Conservation (phyloP, 2,797 vertebrate species). For the Onychomys arenicola region DNA sequence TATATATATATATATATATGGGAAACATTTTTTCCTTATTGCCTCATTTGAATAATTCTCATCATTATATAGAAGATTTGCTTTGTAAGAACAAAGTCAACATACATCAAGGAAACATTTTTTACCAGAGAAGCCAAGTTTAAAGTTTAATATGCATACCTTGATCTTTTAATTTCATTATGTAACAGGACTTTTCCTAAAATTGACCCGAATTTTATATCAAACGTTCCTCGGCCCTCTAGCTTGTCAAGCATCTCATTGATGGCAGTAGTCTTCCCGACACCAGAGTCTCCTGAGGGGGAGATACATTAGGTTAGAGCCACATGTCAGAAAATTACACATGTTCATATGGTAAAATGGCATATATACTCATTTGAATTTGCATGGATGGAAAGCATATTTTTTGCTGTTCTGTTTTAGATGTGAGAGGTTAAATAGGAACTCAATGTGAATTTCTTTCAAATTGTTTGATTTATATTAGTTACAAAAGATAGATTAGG, state of each 20-base stretch:
- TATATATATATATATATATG: too few relatives aligned
- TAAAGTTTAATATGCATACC: slow-evolving; percentile 71
- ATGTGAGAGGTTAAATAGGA: background rate
- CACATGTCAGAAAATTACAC: background rate
- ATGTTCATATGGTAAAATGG: background rate
- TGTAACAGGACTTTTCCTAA: slow-evolving; percentile 85
- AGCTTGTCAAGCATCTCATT: slow-evolving; percentile 84
- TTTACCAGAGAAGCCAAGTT: slow-evolving; percentile 38
- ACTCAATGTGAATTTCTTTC: background rate
- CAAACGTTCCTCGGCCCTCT: slow-evolving; percentile 76
- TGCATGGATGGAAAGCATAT: background rate
- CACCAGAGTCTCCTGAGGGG: slow-evolving; percentile 84
- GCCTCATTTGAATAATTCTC: slow-evolving; percentile 22
- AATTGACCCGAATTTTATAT: slow-evolving; percentile 81
- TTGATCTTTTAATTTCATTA: slow-evolving; percentile 81
- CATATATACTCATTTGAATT: slow-evolving; percentile 18
- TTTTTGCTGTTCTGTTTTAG: slow-evolving; percentile 9
- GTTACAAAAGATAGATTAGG: background rate
- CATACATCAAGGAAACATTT: background rate
- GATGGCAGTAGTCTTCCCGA: slow-evolving; percentile 85
- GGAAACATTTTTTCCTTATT: background rate
- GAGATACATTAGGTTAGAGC: background rate
- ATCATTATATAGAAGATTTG: slow-evolving; percentile 31
- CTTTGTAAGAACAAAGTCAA: slow-evolving; percentile 16
- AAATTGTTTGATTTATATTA: background rate